Conservation (phyloP, 2,888 invertebrate genomes). For the Acholoe squamosa region DNA sequence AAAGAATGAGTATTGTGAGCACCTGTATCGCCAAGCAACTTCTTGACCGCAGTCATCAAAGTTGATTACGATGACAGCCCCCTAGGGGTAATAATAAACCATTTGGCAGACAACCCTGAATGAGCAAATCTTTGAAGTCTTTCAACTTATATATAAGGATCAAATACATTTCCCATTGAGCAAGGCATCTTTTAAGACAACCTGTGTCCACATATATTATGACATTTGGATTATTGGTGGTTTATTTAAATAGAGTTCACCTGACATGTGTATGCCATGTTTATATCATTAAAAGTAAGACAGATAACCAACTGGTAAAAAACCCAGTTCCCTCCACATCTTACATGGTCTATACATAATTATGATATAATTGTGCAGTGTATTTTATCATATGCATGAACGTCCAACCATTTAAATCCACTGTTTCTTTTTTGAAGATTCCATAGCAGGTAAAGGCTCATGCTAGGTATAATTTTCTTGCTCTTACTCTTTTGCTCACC, state of each 20-base stretch:
- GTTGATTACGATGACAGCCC: background rate
- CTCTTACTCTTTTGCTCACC: no score
- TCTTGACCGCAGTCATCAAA: background rate
- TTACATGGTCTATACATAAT: background rate
- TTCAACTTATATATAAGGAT: conserved; percentile 9
- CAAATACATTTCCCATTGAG: background rate
- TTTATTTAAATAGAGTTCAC: background rate
- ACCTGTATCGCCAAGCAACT: background rate
- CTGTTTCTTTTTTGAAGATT: no score
- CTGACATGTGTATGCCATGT: background rate
- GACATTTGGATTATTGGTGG: background rate
- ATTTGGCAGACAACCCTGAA: background rate
- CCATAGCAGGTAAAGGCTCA: no score
- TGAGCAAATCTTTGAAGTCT: conserved; percentile 24
- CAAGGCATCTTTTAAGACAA: background rate
- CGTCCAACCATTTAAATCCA: no score
- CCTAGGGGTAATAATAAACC: background rate
- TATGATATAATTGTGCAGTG: background rate
- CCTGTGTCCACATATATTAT: background rate
- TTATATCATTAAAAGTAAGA: background rate
- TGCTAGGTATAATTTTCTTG: no score
- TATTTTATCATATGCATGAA: no score
- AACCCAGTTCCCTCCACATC: background rate
- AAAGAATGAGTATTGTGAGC: conserved; percentile 12
- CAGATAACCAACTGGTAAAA: background rate